Evolutionary conservation across 2,888 invertebrate species (phyloP).

Genomic region (Mythimna vitellina): DNA sequence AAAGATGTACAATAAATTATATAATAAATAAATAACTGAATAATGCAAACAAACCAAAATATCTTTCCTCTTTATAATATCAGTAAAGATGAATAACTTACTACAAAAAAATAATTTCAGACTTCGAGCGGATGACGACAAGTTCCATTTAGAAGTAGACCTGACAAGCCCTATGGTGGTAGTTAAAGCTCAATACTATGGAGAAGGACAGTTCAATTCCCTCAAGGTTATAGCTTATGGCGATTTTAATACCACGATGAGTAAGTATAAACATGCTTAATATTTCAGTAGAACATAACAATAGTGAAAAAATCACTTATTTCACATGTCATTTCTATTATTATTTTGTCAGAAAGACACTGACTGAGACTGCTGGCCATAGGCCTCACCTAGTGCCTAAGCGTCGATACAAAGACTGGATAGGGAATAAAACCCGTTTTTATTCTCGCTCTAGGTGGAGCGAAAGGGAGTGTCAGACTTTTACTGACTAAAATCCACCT

Average conservation of each 20-base stretch:
- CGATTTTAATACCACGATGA: constrained; percentile 90
- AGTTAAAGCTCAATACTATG: constrained; percentile 91
- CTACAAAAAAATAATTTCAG: constrained; percentile 68
- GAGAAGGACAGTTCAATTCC: constrained; percentile 91
- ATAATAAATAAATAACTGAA: no score
- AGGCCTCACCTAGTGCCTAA: neutral
- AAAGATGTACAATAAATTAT: no score
- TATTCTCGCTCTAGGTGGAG: neutral
- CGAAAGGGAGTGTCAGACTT: no score
- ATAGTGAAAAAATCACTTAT: neutral
- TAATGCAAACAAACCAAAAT: no score
- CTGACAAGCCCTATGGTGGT: constrained; percentile 89
- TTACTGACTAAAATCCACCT: no score
- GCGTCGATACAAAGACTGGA: neutral
- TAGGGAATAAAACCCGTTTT: neutral
- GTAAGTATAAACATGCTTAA: constrained; percentile 81
- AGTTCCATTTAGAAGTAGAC: constrained; percentile 91
- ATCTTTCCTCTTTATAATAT: no score
- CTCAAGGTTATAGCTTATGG: constrained; percentile 91
- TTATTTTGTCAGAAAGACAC: neutral
- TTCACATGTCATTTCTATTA: no score
- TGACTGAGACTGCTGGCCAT: neutral
- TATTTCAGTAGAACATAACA: neutral
- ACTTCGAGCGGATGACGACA: constrained; percentile 89
- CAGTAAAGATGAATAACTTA: no score